phyloP scores from a whole-genome alignment of 2,113 vertebrate genomes.

The Myotis lucifugus region DNA sequence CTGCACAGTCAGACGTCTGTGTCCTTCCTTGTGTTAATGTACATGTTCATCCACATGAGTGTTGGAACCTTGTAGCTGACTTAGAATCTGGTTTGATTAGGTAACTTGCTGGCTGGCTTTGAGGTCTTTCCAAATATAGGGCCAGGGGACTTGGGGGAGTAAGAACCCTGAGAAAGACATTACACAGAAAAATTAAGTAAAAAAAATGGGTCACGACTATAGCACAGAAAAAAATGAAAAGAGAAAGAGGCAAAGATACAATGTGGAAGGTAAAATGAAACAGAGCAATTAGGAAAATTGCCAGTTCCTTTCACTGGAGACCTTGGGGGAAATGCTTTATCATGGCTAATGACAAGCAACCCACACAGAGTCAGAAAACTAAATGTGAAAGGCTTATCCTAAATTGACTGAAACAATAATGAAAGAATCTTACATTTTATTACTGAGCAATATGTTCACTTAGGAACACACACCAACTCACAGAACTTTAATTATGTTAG shows the following conservation, averaged over 20 bases:
- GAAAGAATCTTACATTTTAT: constrained; percentile 46
- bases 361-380: constrained; percentile 18
- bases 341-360: constrained; percentile 55
- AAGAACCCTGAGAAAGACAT: not conserved
- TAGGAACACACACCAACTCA: not conserved
- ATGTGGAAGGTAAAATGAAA: not conserved
- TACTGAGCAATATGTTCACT: not conserved
- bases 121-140: not conserved
- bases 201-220: not conserved
- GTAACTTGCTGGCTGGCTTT: not conserved
- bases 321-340: constrained; percentile 45
- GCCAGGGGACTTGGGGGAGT: not conserved
- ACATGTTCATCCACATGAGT: not conserved
- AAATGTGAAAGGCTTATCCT: constrained; percentile 27
- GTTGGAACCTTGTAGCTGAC: not conserved
- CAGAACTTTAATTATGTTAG: constrained; percentile 46
- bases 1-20: not conserved
- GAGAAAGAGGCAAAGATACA: not conserved
- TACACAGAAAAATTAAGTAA: constrained; percentile 27
- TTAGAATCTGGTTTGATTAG: not conserved
- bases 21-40: not conserved
- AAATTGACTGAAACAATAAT: constrained; percentile 67
- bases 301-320: constrained; percentile 40
- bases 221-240: not conserved
- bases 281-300: constrained; percentile 61